phyloP scores from a whole-genome alignment of 2,113 vertebrate genomes.

The Piliocolobus tephrosceles region DNA sequence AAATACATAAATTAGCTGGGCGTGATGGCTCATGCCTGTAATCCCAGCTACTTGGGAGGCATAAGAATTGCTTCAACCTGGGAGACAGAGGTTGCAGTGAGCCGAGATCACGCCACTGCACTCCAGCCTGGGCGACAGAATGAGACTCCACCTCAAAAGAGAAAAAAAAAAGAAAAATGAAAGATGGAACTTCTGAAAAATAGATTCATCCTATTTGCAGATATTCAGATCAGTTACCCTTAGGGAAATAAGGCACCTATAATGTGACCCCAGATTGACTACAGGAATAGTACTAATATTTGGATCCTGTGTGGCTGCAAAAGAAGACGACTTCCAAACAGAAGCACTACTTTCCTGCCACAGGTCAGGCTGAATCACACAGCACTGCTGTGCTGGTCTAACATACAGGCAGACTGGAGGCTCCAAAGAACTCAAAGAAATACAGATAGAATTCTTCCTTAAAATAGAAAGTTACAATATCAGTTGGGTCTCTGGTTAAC shows the following conservation, averaged over 20 bases:
- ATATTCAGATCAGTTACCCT: conserved; percentile 14
- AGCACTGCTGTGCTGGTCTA: not conserved
- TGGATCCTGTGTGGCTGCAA: not conserved
- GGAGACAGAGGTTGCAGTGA: no score
- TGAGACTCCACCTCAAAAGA: no score
- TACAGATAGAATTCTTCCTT: conserved; percentile 4
- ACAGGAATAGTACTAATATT: not conserved
- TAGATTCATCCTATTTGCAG: not conserved
- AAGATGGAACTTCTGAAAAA: conserved; percentile 38
- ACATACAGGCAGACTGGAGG: not conserved
- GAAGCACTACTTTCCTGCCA: not conserved
- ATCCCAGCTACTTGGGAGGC: no score
- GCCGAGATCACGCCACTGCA: no score
- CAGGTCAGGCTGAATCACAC: not conserved
- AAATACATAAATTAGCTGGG: no score
- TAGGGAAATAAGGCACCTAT: conserved; percentile 64
- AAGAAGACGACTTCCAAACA: not conserved
- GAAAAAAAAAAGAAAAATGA: not conserved
- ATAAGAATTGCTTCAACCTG: no score
- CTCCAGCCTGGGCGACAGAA: no score
- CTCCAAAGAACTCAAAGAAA: conserved; percentile 10
- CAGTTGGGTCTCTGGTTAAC: not conserved
- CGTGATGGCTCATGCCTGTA: no score
- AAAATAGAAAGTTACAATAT: conserved; percentile 34
- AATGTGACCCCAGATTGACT: not conserved